Percentiles rank a stretch among this genome's conserved stretches.
Evolutionary conservation across 2,888 invertebrate species (phyloP).

Genomic region (Phorcus lineatus): DNA sequence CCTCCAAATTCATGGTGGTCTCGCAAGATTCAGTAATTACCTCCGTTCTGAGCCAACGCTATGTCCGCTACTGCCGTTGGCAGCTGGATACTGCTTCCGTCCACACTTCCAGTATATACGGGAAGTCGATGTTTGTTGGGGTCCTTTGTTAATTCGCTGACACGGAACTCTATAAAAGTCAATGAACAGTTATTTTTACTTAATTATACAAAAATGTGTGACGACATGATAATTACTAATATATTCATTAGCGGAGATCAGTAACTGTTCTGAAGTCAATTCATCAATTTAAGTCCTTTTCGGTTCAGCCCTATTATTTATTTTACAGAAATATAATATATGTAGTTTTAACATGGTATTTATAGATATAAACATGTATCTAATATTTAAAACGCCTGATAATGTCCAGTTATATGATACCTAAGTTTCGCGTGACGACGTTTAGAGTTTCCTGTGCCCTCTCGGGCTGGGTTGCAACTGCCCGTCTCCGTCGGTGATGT

Average conservation of each 20-base stretch:
- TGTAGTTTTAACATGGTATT: too few relatives aligned
- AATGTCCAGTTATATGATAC: background rate
- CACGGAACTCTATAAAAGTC: slow-evolving; percentile 33
- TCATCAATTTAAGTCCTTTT: too few relatives aligned
- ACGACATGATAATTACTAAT: too few relatives aligned
- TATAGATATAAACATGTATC: too few relatives aligned
- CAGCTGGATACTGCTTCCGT: background rate
- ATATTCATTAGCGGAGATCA: too few relatives aligned
- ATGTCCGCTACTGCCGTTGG: slow-evolving; percentile 7
- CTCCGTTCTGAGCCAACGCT: background rate
- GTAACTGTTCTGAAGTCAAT: too few relatives aligned
- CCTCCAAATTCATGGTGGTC: too few relatives aligned
- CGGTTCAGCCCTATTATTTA: too few relatives aligned
- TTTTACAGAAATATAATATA: too few relatives aligned
- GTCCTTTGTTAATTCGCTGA: background rate
- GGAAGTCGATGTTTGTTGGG: background rate
- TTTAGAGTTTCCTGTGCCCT: background rate
- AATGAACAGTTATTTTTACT: too few relatives aligned
- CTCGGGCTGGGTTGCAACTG: slow-evolving; percentile 4
- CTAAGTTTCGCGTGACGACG: background rate
- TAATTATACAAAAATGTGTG: too few relatives aligned
- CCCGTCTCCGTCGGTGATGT: background rate
- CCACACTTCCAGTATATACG: background rate
- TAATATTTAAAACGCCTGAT: too few relatives aligned
- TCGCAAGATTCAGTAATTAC: background rate